Evolutionary conservation across 1,140 invertebrate species (phyloP), one percentile per base, ranked within the genome.

Genomic region (Cotesia chilonis): DNA sequence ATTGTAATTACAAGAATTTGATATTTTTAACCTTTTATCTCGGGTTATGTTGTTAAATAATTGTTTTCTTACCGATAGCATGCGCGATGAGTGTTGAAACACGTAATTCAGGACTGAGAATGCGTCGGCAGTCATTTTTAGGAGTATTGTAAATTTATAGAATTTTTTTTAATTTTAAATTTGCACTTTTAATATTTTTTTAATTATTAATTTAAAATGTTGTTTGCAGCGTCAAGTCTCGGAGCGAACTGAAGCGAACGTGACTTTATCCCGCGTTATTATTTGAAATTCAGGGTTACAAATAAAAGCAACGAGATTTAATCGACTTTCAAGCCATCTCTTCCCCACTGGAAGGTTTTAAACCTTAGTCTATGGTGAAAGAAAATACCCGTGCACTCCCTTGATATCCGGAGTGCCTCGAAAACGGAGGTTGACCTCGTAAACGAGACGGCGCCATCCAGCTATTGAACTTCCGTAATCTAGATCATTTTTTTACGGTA

Each of bases 101-200:
- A 87, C 84, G 71, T 86, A 85, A 73, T 85, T 86, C 1, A 86
- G 68, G 52, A 78, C 80, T 35, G 80, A 80, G 57, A 78, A 80
- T 2, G 79, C 75, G 38, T 81, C 77, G 4, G 79, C 68, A 12
- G 74, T 76, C 79, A 85, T 83, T 47, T 65, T 71, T 41, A 28
- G 1, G n/a, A 52, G 4, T 52, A 14, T 38, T 65, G 12, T 9
- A 51, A 38, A 51, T 20, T 4, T 7, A 71, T 9, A 10, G 38
- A 4, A 70, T 12, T 28, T 12, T 41, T 17, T 17, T 17, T 0
- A 17, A 17, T 17, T 17, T 17, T 17, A 35, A 37, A 14, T 20
- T 20, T 20, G 17, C 57, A 38, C 36, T 37, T 12, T 9, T 36
- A 12, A 60, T 10, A 63, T 28, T n/a, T 28, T 52, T 28, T 4